Percentiles rank a stretch among this genome's conserved stretches.
phyloP scores from a whole-genome alignment of 1,140 invertebrate species.

The Lysiphlebus fabarum region DNA sequence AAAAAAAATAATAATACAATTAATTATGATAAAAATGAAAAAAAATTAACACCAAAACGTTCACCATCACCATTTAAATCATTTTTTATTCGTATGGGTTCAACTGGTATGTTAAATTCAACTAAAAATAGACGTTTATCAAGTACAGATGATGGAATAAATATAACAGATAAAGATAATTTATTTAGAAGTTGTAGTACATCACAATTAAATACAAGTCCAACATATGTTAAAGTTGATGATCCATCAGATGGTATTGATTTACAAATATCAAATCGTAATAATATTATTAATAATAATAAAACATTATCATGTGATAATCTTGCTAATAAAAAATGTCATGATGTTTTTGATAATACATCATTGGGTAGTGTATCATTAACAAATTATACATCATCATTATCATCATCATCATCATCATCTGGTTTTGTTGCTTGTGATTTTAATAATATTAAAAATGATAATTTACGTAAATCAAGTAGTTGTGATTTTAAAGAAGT shows the following conservation, averaged over 20 bases:
- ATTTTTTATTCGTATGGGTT: slow-evolving; percentile 72
- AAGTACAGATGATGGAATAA: slow-evolving; percentile 38
- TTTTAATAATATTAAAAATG: slow-evolving; percentile 36
- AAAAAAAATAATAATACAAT: slow-evolving; percentile 42
- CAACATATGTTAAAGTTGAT: slow-evolving; percentile 73
- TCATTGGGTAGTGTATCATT: not conserved
- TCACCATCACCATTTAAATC: slow-evolving; percentile 67
- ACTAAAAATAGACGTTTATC: slow-evolving; percentile 53
- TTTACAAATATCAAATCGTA: slow-evolving; percentile 55
- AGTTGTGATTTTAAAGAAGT: slow-evolving; percentile 51
- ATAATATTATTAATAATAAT: too few relatives aligned
- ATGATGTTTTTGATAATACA: slow-evolving; percentile 27
- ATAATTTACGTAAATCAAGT: slow-evolving; percentile 43
- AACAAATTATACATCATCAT: slow-evolving; percentile 4
- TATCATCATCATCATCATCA: slow-evolving; percentile 20
- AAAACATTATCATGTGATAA: slow-evolving; percentile 52
- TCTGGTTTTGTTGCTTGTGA: slow-evolving; percentile 42
- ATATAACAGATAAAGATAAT: slow-evolving; percentile 49
- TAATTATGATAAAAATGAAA: slow-evolving; percentile 46
- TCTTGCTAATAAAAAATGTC: slow-evolving; percentile 31
- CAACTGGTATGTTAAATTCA: slow-evolving; percentile 70
- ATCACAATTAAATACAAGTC: slow-evolving; percentile 65
- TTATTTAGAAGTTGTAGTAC: slow-evolving; percentile 75
- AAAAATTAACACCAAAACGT: slow-evolving; percentile 53
- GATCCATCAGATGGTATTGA: slow-evolving; percentile 76